Conservation (phyloP, 1,140 invertebrate species). For the Drosophila oshimai region DNA sequence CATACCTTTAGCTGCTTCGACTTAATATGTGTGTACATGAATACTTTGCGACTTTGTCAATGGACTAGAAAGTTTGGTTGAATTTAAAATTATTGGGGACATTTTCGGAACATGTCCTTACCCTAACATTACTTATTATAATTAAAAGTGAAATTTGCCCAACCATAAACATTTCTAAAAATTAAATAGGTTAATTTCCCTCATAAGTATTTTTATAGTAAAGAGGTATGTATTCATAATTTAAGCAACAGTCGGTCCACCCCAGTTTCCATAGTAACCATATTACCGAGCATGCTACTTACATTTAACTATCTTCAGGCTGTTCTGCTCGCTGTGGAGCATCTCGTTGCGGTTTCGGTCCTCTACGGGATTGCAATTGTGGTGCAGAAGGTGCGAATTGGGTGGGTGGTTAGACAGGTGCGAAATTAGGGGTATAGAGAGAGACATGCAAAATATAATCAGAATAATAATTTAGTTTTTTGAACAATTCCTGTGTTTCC, state of each 20-base stretch:
- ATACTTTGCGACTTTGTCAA: too few species aligned
- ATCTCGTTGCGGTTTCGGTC: slow-evolving; percentile 51
- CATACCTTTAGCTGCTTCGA: too few species aligned
- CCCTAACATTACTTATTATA: too few species aligned
- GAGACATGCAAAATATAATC: slow-evolving; percentile 41
- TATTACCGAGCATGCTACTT: slow-evolving; percentile 48
- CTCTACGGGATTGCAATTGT: slow-evolving; percentile 49
- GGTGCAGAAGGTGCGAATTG: slow-evolving; percentile 52
- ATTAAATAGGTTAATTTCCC: too few species aligned
- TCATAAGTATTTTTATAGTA: too few species aligned
- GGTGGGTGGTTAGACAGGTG: slow-evolving; percentile 39
- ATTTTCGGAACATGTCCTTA: too few species aligned
- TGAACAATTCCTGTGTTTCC: background rate
- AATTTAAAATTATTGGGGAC: too few species aligned
- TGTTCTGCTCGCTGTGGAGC: slow-evolving; percentile 40
- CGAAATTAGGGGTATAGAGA: slow-evolving; percentile 8
- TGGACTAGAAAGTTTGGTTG: too few species aligned
- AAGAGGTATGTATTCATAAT: background rate
- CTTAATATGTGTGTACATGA: too few species aligned
- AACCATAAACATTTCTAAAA: too few species aligned
- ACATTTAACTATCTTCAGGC: slow-evolving; percentile 72
- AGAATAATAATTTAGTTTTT: background rate
- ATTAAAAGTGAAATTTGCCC: too few species aligned
- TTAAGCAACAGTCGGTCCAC: slow-evolving; percentile 1
- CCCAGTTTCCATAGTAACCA: background rate